Conservation (phyloP, 2,888 invertebrate species). For the Kuschelorhynchus macadamiae region DNA sequence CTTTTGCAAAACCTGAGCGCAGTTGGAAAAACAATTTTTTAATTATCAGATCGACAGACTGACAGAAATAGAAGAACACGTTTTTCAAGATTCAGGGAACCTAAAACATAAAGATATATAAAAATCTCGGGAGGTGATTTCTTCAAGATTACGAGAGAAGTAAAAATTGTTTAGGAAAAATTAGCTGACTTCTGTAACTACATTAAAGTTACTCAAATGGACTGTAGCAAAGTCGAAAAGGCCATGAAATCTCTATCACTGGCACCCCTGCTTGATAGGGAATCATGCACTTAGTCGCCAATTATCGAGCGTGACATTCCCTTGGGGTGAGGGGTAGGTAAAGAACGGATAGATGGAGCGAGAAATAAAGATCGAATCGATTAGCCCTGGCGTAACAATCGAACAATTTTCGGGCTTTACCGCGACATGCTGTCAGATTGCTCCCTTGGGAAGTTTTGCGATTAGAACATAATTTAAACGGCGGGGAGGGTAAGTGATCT, state of each 20-base stretch:
- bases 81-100: too few relatives aligned
- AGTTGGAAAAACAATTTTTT: too few relatives aligned
- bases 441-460: conserved; percentile 54
- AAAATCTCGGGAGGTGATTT: too few relatives aligned
- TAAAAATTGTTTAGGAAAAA: too few relatives aligned
- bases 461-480: conserved; percentile 40
- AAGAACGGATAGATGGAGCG: conserved; percentile 23
- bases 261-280: conserved; percentile 13
- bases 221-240: too few relatives aligned
- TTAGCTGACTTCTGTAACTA: too few relatives aligned
- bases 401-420: conserved; percentile 53
- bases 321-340: background rate
- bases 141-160: too few relatives aligned
- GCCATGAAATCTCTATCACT: conserved; percentile 17
- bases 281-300: conserved; percentile 52
- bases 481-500: conserved; percentile 31
- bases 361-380: conserved; percentile 43
- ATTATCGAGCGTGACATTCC: conserved; percentile 34
- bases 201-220: too few relatives aligned
- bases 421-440: conserved; percentile 54
- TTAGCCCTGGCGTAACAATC: conserved; percentile 50
- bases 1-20: too few relatives aligned
- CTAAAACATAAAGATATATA: too few relatives aligned
- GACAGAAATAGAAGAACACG: too few relatives aligned
- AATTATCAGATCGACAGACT: too few relatives aligned